Evolutionary conservation across 2,888 invertebrate species (phyloP).

Genomic region (Calliopum simillimum): DNA sequence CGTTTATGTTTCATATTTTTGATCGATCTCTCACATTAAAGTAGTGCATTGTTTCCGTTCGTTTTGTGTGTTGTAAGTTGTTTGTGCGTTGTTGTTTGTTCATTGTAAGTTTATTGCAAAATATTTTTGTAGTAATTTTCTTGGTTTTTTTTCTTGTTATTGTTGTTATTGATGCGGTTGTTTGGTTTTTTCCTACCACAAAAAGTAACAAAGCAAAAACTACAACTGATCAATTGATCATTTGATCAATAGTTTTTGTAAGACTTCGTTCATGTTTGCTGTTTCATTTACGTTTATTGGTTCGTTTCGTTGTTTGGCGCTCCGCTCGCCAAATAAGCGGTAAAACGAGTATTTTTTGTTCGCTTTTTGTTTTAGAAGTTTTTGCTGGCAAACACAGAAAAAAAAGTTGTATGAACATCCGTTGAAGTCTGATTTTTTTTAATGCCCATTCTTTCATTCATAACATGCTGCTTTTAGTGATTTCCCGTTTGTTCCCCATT

Average conservation of each 20-base stretch:
- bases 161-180: slow-evolving; percentile 10
- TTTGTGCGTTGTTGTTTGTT: not conserved
- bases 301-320: slow-evolving; percentile 2
- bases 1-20: too few relatives aligned
- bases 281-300: slow-evolving; percentile 16
- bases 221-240: slow-evolving; percentile 25
- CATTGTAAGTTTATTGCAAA: slow-evolving; percentile 7
- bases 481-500: too few relatives aligned
- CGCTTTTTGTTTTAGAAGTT: slow-evolving; percentile 15
- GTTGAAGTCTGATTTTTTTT: slow-evolving; percentile 25
- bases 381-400: not conserved
- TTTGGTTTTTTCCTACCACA: not conserved
- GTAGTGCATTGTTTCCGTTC: slow-evolving; percentile 47
- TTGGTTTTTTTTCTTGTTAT: slow-evolving; percentile 17
- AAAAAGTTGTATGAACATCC: slow-evolving; percentile 28
- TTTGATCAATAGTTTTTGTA: slow-evolving; percentile 13
- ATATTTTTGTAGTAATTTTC: slow-evolving; percentile 26
- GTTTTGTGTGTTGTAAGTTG: too few relatives aligned
- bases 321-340: slow-evolving; percentile 22
- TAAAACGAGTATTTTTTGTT: slow-evolving; percentile 21
- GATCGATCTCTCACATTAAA: slow-evolving; percentile 43
- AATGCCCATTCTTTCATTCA: not conserved
- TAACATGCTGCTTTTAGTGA: too few relatives aligned
- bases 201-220: slow-evolving; percentile 1
- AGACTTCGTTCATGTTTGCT: not conserved